phyloP scores from a whole-genome alignment of 2,888 invertebrate genomes.

The Phorcus lineatus region DNA sequence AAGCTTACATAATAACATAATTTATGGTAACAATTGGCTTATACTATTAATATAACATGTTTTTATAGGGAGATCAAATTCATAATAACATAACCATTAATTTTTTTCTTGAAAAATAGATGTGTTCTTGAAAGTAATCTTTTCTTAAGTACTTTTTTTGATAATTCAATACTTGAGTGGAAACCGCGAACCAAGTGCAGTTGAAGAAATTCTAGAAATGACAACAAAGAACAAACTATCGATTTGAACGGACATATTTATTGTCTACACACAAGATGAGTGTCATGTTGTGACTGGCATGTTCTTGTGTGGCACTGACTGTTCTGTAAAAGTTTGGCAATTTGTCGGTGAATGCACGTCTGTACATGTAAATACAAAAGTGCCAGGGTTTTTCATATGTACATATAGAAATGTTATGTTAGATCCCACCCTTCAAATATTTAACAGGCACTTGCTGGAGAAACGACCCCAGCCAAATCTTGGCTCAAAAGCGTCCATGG shows the following conservation, averaged over 20 bases:
- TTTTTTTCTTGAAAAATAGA: too few relatives aligned
- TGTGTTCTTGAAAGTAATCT: too few relatives aligned
- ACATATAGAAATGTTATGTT: conserved; percentile 14
- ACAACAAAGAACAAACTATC: too few relatives aligned
- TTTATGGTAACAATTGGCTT: too few relatives aligned
- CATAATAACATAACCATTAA: too few relatives aligned
- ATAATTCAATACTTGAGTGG: too few relatives aligned
- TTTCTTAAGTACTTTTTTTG: too few relatives aligned
- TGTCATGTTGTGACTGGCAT: conserved; percentile 20
- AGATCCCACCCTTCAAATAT: neutral
- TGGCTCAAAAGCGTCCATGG: conserved; percentile 14
- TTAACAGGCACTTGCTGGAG: conserved; percentile 14
- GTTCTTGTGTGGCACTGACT: conserved; percentile 18
- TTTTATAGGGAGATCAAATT: too few relatives aligned
- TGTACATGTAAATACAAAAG: conserved; percentile 22
- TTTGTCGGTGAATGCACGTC: neutral
- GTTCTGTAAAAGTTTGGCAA: conserved; percentile 19
- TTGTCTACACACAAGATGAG: conserved; percentile 23
- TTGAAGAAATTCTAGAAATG: too few relatives aligned
- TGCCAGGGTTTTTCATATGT: conserved; percentile 18
- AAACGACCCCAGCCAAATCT: neutral
- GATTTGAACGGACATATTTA: neutral
- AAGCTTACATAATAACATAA: too few relatives aligned
- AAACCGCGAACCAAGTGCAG: too few relatives aligned
- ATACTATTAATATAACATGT: too few relatives aligned